Conservation (phyloP, 2,888 invertebrate genomes). For the Hecatera dysodea region DNA sequence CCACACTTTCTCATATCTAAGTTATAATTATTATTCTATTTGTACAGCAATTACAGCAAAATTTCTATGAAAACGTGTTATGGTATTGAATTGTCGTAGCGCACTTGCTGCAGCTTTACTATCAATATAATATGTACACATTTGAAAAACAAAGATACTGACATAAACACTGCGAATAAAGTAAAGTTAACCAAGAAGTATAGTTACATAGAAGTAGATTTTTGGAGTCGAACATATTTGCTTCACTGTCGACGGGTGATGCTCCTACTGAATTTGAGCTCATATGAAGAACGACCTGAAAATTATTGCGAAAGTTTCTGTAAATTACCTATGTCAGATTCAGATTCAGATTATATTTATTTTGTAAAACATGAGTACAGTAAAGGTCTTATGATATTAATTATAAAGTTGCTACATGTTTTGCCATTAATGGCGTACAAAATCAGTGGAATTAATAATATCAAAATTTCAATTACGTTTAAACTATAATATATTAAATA, state of each 20-base stretch:
- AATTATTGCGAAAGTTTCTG: background rate
- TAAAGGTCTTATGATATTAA: too few species aligned
- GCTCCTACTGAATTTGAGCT: background rate
- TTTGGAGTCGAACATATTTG: background rate
- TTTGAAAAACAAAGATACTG: background rate
- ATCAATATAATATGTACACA: background rate
- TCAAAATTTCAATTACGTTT: too few species aligned
- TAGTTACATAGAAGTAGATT: background rate
- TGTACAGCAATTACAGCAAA: too few species aligned
- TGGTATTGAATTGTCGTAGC: background rate
- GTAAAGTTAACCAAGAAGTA: background rate
- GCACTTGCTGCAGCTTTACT: background rate
- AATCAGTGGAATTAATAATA: too few species aligned
- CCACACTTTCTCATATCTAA: too few species aligned
- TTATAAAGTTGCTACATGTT: too few species aligned
- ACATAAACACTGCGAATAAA: background rate
- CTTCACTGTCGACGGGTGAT: background rate
- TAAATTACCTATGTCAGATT: background rate
- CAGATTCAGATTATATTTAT: too few species aligned
- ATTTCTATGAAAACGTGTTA: background rate
- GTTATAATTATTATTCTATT: too few species aligned
- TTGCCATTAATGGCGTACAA: too few species aligned
- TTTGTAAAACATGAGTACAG: too few species aligned
- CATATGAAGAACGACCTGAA: conserved; percentile 17
- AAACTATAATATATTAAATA: too few species aligned